Evolutionary conservation across 2,888 invertebrate species (phyloP).

Genomic region (Lathronympha strigana): DNA sequence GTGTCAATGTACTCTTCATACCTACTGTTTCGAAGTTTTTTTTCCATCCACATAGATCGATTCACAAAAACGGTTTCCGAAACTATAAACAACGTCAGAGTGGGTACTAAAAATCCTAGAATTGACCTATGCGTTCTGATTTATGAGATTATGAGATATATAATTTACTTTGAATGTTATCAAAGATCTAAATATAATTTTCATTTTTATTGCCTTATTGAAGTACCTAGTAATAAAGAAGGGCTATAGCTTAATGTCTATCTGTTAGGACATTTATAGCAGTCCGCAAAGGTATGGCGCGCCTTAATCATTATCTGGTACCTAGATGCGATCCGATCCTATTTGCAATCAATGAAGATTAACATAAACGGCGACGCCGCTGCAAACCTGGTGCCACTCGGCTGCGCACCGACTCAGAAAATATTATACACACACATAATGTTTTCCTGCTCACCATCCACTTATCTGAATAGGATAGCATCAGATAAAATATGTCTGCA

Average conservation of each 20-base stretch:
- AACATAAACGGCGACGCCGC: conserved; percentile 68
- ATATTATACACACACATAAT: conserved; percentile 14
- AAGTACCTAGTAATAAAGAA: conserved; percentile 17
- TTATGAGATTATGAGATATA: not conserved
- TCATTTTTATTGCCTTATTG: conserved; percentile 15
- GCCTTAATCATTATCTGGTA: conserved; percentile 59
- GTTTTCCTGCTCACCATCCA: conserved; percentile 16
- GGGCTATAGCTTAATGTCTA: conserved; percentile 39
- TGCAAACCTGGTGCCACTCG: conserved; percentile 51
- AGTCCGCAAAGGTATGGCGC: conserved; percentile 50
- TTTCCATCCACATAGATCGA: no score
- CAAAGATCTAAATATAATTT: not conserved
- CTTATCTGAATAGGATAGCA: conserved; percentile 23
- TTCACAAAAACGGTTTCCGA: no score
- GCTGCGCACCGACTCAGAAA: conserved; percentile 26
- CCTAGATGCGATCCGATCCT: conserved; percentile 63
- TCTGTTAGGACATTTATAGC: conserved; percentile 48
- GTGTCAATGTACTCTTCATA: no score
- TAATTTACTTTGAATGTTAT: not conserved
- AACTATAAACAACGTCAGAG: not conserved
- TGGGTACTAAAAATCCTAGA: not conserved
- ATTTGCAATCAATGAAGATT: conserved; percentile 81
- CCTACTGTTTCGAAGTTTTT: no score
- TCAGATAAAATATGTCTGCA: not conserved
- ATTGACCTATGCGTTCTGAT: not conserved